Evolutionary conservation across 1,140 invertebrate genomes (phyloP), one percentile per base, ranked within the genome.

Genomic region (Triops cancriformis): DNA sequence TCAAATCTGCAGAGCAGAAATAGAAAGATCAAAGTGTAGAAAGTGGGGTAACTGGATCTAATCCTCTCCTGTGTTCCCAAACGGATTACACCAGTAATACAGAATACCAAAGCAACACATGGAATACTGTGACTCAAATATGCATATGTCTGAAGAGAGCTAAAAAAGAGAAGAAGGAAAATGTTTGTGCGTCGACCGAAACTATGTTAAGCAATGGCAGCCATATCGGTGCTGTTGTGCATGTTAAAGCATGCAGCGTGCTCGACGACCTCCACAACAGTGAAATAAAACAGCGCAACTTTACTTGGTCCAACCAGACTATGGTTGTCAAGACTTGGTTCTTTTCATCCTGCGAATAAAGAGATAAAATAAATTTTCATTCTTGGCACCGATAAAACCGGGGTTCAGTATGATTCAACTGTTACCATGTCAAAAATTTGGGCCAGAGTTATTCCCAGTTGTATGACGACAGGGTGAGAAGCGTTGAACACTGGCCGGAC

Each of bases 311-410:
- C 6, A 90, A 82, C 89, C 89, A 90, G 26, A 90, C 86, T 81
- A 89, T 90, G 2, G 88, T 89, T 10, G 87, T 87, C 26, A 90
- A 82, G 10, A 89, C 87, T 83, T 90, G 89, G 80, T 89, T 88
- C 80, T 90, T 89, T 80, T 90, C 89, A 81, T 90, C 89, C 87
- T 88, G 81, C 41, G 80, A 79, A 76, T 10, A 74, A 43, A 45
- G 80, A 77, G 28, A 80, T 43, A 51, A 76, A 45, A 79, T 23
- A 42, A 64, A 64, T 10, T 10, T 37, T 37, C 7, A 37, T 37
- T 37, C 7, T 37, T 37, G 7, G 31, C 2, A 37, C 31, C 31
- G 31, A 37, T 37, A 7, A 37, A 37, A 37, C 31, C n/a, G 7
- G 51, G n/a, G 14, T 64, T n/a, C 51, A 64, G 51, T 6, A 14